Percentiles rank a stretch among this genome's conserved stretches.
phyloP scores from a whole-genome alignment of 2,113 vertebrate species.

The Leptosomus discolor region DNA sequence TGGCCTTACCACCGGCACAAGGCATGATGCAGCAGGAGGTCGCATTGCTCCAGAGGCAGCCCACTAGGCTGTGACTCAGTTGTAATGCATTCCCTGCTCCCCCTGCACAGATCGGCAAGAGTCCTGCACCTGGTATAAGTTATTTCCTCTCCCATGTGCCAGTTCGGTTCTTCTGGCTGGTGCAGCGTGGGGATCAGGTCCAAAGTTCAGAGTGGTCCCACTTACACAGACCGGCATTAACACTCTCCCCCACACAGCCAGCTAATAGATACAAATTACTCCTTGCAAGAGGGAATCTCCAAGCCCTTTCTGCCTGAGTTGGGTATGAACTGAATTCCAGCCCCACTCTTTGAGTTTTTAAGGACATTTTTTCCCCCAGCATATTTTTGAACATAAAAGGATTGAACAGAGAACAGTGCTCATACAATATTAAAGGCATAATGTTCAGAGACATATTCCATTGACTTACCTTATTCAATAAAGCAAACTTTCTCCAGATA shows the following conservation, averaged over 20 bases:
- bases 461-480: background rate
- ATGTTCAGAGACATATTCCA: background rate
- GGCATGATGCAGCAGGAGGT: background rate
- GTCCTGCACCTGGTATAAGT: background rate
- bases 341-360: background rate
- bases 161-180: background rate
- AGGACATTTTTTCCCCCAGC: background rate
- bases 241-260: background rate
- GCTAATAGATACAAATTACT: background rate
- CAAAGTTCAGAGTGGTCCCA: background rate
- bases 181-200: background rate
- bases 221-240: rapidly evolving
- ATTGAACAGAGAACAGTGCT: background rate
- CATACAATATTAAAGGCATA: background rate
- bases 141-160: background rate
- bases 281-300: background rate
- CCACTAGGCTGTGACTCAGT: background rate
- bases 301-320: background rate
- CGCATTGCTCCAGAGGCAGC: background rate
- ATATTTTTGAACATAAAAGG: background rate
- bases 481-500: background rate
- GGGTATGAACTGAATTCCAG: background rate
- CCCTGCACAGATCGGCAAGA: background rate
- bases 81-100: background rate
- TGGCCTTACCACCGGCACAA: background rate